These are phyloP conservation scores for Polyploca ridens DNA, from an alignment of 2,888 invertebrate species.

Conservation along the genomic window DNA sequence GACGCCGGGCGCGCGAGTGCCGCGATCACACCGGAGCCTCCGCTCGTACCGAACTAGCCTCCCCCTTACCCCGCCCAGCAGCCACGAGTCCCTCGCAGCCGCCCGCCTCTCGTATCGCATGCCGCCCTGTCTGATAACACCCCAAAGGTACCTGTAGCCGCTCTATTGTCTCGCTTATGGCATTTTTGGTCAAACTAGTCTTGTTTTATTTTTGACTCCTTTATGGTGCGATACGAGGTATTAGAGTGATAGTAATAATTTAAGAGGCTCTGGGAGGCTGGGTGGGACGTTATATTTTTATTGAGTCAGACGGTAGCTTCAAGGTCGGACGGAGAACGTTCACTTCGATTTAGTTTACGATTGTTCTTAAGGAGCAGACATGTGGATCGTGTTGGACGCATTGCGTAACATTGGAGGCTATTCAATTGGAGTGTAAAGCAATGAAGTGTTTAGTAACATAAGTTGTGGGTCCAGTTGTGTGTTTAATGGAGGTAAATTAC, in stretches of 20 bases:
- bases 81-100: slow-evolving; percentile 37
- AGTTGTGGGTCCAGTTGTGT: background rate
- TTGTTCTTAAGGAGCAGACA: slow-evolving; percentile 44
- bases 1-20: slow-evolving; percentile 73
- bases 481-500: no score
- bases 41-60: slow-evolving; percentile 29
- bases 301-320: slow-evolving; percentile 40
- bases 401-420: slow-evolving; percentile 52
- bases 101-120: slow-evolving; percentile 42
- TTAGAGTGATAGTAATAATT: slow-evolving; percentile 24
- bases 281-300: slow-evolving; percentile 26
- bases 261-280: slow-evolving; percentile 19
- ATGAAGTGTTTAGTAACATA: background rate
- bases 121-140: slow-evolving; percentile 23
- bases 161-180: slow-evolving; percentile 41
- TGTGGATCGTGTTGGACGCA: slow-evolving; percentile 53
- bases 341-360: slow-evolving; percentile 53
- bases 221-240: slow-evolving; percentile 25
- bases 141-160: slow-evolving; percentile 15
- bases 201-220: slow-evolving; percentile 22
- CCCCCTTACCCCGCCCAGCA: slow-evolving; percentile 24
- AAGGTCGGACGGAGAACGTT: slow-evolving; percentile 50
- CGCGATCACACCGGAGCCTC: slow-evolving; percentile 48
- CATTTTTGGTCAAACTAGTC: slow-evolving; percentile 41
- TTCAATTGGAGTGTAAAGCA: slow-evolving; percentile 14